Conservation (phyloP, 2,797 vertebrate species). For the Thripadectes ignobilis region DNA sequence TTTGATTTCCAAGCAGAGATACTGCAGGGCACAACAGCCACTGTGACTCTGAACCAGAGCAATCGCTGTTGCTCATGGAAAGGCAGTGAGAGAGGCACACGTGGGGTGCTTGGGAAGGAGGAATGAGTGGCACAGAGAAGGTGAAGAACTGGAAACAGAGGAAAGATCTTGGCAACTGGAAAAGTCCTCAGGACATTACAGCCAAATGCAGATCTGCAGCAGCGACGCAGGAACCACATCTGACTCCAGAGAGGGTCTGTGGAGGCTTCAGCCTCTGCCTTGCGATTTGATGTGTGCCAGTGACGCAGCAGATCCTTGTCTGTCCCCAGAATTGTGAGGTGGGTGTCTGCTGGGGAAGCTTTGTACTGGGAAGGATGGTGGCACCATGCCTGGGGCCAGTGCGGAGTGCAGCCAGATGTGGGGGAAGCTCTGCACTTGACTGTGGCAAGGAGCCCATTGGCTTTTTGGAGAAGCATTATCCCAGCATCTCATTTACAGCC, state of each 20-base stretch:
- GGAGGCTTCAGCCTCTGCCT: not conserved
- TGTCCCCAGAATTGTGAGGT: not conserved
- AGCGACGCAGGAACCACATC: rapidly evolving
- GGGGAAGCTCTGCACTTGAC: not conserved
- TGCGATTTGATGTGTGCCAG: not conserved
- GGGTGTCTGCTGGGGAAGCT: not conserved
- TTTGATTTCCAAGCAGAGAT: not conserved
- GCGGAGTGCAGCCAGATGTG: rapidly evolving
- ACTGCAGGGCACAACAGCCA: not conserved
- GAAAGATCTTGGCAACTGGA: not conserved
- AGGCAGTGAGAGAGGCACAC: not conserved
- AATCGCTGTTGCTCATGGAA: not conserved
- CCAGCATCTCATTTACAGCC: not conserved
- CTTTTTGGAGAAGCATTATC: not conserved
- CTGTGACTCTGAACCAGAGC: not conserved
- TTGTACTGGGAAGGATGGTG: not conserved
- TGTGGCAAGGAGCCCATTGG: not conserved
- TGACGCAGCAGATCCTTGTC: not conserved
- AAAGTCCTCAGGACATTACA: not conserved
- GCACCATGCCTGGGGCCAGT: rapidly evolving
- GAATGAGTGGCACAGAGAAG: not conserved
- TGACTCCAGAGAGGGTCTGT: not conserved
- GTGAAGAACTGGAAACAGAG: rapidly evolving
- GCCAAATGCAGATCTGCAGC: not conserved
- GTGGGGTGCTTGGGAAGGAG: not conserved